Evolutionary conservation across 2,888 invertebrate species (phyloP).

Genomic region (Andrena minutula): DNA sequence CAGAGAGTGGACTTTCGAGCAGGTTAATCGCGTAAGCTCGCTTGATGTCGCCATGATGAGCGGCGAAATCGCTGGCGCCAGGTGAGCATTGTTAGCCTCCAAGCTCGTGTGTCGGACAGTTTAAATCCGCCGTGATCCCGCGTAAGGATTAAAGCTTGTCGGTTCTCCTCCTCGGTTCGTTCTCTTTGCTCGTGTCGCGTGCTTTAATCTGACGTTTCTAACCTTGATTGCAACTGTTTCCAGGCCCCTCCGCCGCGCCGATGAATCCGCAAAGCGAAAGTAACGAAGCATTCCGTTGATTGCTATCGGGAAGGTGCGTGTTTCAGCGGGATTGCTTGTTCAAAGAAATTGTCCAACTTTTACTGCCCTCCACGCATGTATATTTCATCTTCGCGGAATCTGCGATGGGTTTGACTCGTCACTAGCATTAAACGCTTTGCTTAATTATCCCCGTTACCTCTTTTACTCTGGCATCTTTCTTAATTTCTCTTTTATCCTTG

Average conservation of each 20-base stretch:
- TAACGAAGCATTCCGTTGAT: constrained; percentile 55
- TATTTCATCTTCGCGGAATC: neutral
- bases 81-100: constrained; percentile 49
- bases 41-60: constrained; percentile 54
- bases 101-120: constrained; percentile 49
- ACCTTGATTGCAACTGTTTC: constrained; percentile 45
- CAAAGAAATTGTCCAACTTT: neutral
- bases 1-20: constrained; percentile 33
- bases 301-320: constrained; percentile 25
- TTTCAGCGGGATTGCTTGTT: neutral
- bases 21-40: constrained; percentile 69
- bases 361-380: neutral
- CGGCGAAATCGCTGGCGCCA: constrained; percentile 58
- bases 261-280: constrained; percentile 38
- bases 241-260: neutral
- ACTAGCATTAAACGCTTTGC: no score
- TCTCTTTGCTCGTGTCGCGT: constrained; percentile 32
- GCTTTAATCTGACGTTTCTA: constrained; percentile 57
- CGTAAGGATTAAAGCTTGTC: constrained; percentile 57
- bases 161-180: neutral
- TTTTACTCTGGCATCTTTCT: no score
- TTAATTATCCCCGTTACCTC: no score
- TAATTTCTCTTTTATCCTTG: no score
- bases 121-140: constrained; percentile 67
- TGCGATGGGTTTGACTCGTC: neutral